A percentile compares a stretch with the other conserved stretches of the same genome.
phyloP scores from a whole-genome alignment of 2,888 invertebrate species.

The Microctonus aethiopoides region DNA sequence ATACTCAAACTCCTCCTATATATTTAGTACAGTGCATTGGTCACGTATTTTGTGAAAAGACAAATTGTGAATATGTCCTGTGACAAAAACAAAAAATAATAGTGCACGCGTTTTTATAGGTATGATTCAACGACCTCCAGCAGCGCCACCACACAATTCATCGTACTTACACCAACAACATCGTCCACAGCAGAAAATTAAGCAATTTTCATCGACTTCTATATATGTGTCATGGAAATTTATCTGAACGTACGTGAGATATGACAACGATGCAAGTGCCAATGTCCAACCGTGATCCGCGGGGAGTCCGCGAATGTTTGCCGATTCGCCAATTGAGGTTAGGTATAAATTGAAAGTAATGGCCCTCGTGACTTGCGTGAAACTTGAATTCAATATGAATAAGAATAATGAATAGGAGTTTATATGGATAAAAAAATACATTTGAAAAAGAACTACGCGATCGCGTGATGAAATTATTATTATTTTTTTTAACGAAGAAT shows the following conservation, averaged over 20 bases:
- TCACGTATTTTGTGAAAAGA: conserved; percentile 17
- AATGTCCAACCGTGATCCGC: conserved; percentile 51
- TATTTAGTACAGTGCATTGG: not conserved
- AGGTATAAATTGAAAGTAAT: conserved; percentile 65
- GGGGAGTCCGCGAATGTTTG: conserved; percentile 37
- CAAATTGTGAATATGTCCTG: conserved; percentile 35
- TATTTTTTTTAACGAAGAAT: not conserved
- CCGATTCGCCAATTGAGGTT: conserved; percentile 36
- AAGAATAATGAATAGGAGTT: conserved; percentile 5
- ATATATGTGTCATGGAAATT: conserved; percentile 20
- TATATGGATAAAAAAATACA: conserved; percentile 21
- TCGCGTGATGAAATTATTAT: conserved; percentile 26
- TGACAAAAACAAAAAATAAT: not conserved
- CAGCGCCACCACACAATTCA: conserved; percentile 14
- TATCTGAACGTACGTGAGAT: conserved; percentile 22
- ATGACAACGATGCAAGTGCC: conserved; percentile 34
- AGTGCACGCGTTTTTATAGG: not conserved
- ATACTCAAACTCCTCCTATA: not conserved
- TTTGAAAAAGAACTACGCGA: conserved; percentile 3
- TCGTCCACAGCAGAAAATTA: conserved; percentile 3
- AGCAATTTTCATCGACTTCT: conserved; percentile 18
- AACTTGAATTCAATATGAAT: not conserved
- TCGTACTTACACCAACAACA: not conserved
- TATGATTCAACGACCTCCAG: not conserved
- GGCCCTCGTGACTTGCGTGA: conserved; percentile 38